Base-by-base conservation (phyloP, 2,797 vertebrate genomes). In the Antennarius maculatus region DNA sequence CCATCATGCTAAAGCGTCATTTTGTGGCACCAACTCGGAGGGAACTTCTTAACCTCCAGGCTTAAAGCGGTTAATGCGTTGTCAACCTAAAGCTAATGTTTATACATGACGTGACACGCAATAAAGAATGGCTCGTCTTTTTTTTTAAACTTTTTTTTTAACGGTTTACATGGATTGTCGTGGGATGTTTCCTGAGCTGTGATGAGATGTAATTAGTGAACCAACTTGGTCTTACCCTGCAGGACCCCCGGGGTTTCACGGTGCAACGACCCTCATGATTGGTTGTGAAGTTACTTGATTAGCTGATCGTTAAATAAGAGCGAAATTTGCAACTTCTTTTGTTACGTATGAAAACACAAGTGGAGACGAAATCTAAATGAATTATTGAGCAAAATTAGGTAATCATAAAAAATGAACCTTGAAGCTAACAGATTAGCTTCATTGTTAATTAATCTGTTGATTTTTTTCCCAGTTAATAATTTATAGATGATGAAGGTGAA, bases 21-120 rank as follows among this genome's bases (percentile, higher is more conserved):
- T 63, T 23, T 59, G 62, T 81, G 80, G 74, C 77, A 82, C 56
- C 48, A 8, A 59, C 66, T 77, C 48, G 8, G n/a, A 74, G 55
- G 52, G 37, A 77, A 66, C 77, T 77, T 77, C 46, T 87, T 80
- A 86, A 80, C 80, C 72, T 83, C 72, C 51, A 16, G 67, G 69
- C 74, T 82, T 80, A 58, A 74, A 68, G 46, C 34, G 58, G 52
- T 51, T 73, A 78, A 80, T 73, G 58, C 43, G 66, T 59, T 82
- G 82, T 84, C 85, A 85, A 71, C 46, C 53, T 13, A 31, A 29
- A 49, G 58, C 75, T 71, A 66, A 76, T 71, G 52, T 74, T 61
- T 29, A 61, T 49, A 53, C 54, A 53, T 55, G 61, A 66, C 45
- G 47, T 42, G 29, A 66, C 59, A 60, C 16, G 53, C n/a, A 63